Conservation (phyloP, 2,113 vertebrate species). For the Hiodon tergisus region DNA sequence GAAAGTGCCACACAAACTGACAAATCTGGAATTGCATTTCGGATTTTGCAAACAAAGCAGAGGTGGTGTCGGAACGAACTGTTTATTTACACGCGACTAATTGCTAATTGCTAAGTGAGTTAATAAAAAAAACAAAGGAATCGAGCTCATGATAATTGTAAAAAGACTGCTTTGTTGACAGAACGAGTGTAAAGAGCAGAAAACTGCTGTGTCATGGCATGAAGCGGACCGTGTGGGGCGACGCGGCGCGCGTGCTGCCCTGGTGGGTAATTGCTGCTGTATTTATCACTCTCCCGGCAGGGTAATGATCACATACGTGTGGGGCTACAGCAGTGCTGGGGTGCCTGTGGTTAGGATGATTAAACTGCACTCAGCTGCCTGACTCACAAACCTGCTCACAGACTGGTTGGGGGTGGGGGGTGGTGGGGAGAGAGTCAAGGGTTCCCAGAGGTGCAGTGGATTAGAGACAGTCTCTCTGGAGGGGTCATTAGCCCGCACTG, state of each 20-base stretch:
- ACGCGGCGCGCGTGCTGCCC: neutral
- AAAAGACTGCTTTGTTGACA: no score
- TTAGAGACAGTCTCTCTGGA: slow-evolving; percentile 45
- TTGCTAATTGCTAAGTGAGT: no score
- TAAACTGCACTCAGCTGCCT: neutral
- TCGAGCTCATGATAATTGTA: no score
- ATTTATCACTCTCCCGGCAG: neutral
- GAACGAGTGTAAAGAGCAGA: no score
- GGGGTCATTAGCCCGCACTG: slow-evolving; percentile 45
- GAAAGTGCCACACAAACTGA: no score
- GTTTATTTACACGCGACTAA: no score
- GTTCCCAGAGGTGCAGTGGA: slow-evolving; percentile 26
- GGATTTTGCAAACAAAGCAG: no score
- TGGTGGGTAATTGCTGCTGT: neutral
- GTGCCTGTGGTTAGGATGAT: neutral
- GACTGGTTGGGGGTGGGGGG: neutral
- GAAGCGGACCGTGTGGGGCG: neutral
- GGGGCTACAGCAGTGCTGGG: neutral
- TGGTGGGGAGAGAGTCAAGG: neutral
- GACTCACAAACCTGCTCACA: neutral
- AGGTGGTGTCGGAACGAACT: no score
- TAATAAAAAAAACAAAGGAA: no score
- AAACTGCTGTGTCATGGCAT: neutral
- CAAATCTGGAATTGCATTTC: no score
- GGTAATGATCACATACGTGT: neutral